phyloP scores from a whole-genome alignment of 2,888 invertebrate species.

The Hirtodrosophila duncani region DNA sequence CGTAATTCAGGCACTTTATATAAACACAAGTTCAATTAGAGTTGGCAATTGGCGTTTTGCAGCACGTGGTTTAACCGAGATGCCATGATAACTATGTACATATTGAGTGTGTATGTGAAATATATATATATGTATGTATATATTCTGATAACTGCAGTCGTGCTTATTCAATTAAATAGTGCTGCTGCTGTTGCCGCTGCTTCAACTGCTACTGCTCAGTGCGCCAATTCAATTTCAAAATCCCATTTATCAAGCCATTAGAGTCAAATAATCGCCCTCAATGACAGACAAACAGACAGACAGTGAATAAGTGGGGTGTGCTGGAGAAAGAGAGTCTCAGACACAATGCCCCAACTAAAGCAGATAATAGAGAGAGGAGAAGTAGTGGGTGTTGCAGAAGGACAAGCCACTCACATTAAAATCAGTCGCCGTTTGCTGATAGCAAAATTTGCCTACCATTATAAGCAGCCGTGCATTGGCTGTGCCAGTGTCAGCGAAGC shows the following conservation, averaged over 20 bases:
- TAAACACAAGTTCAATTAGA: constrained; percentile 55
- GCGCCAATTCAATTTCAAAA: constrained; percentile 64
- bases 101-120: neutral
- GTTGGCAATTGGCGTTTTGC: neutral
- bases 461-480: constrained; percentile 44
- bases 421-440: constrained; percentile 63
- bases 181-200: too few relatives aligned
- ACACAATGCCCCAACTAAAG: neutral
- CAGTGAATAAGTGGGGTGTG: constrained; percentile 3
- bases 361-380: constrained; percentile 3
- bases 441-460: constrained; percentile 73
- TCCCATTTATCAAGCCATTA: constrained; percentile 77
- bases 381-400: too few relatives aligned
- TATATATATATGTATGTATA: constrained; percentile 8
- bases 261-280: constrained; percentile 69
- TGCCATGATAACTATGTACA: constrained; percentile 1
- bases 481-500: constrained; percentile 35
- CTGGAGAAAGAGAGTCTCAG: constrained; percentile 5
- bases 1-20: constrained; percentile 18
- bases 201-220: too few relatives aligned
- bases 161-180: constrained; percentile 75
- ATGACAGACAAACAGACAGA: neutral
- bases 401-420: constrained; percentile 53
- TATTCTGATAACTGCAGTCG: constrained; percentile 39
- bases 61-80: neutral